These are phyloP conservation scores for Ctenodactylus gundi DNA, from an alignment of 2,113 vertebrate species.

Conservation along the genomic window DNA sequence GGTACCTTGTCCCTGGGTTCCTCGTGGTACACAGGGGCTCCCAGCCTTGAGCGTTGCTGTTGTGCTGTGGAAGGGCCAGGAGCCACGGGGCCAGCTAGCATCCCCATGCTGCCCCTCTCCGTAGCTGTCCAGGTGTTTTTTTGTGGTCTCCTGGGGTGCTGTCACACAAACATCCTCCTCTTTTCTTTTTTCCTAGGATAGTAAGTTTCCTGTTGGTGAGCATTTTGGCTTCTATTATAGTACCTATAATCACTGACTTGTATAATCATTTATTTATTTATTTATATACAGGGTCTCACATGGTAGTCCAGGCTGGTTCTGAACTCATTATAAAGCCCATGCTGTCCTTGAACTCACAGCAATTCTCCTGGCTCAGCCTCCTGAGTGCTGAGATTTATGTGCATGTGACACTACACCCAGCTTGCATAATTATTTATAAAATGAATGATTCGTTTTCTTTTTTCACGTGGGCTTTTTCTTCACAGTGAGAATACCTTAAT, in stretches of 20 bases:
- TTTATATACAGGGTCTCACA: too few relatives aligned
- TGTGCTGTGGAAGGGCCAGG: too few relatives aligned
- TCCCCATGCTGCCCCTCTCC: background rate
- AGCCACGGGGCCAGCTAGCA: fast-evolving
- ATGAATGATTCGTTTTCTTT: background rate
- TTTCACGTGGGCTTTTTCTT: background rate
- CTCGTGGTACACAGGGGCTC: fast-evolving
- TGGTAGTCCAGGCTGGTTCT: too few relatives aligned
- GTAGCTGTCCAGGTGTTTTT: background rate
- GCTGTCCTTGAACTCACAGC: too few relatives aligned
- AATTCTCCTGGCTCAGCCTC: too few relatives aligned
- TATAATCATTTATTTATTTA: background rate
- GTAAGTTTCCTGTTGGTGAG: background rate
- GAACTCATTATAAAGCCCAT: too few relatives aligned
- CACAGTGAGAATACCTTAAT: background rate
- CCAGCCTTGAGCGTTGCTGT: fast-evolving
- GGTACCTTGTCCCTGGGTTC: background rate
- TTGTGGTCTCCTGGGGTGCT: fast-evolving
- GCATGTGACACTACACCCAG: too few relatives aligned
- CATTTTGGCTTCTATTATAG: background rate
- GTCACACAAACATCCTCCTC: background rate
- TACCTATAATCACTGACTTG: background rate
- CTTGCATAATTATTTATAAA: background rate
- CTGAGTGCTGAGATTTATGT: too few relatives aligned
- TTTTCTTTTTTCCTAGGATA: background rate